Evolutionary conservation across 2,113 vertebrate species (phyloP), one percentile per base, ranked within the genome.

Genomic region (Xenotilapia longispinis): DNA sequence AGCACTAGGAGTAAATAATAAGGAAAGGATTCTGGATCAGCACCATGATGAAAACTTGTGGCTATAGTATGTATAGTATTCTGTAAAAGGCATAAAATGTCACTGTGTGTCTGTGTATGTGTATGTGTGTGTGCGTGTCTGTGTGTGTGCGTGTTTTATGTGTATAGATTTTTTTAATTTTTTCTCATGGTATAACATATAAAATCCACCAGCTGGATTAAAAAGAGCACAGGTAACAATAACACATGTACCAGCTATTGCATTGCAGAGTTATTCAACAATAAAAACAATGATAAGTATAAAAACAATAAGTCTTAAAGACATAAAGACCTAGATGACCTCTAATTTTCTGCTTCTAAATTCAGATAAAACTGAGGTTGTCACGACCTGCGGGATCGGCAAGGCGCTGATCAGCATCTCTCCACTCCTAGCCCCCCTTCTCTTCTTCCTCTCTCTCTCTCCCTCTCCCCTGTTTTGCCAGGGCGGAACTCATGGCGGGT

Each of bases 51-150:
- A 33, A 63, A 63, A 63, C 28, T 4, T 33, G 15, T 60, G 58
- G 28, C 28, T 28, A 60, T 33, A 60, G 15, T 60, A 60, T 10
- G 26, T 60, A 60, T 9, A 60, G 9, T 60, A 33, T 60, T 60
- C 15, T 33, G 57, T 10, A 60, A 19, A 60, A 60, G 58, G 58
- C 26, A 33, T 60, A 60, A 33, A 60, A 33, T 60, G 15, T 60
- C 57, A 17, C 26, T 60, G 4, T 57, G 0, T 57, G 2, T 55
- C 1, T 31, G 33, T 58, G 11, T 55, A 0, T 55, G 10, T 31
- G 6, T 55, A 0, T 23, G 10, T 54, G 3, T 58, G 11, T 23
- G 0, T 55, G 10, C 3, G 5, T 53, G 9, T 6, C 9, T 54
- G 2, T 58, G 11, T 55, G 0, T 55, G 10, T 54, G 4, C 1